Evolutionary conservation across 2,797 vertebrate genomes (phyloP).

Genomic region (Selene dorsalis): DNA sequence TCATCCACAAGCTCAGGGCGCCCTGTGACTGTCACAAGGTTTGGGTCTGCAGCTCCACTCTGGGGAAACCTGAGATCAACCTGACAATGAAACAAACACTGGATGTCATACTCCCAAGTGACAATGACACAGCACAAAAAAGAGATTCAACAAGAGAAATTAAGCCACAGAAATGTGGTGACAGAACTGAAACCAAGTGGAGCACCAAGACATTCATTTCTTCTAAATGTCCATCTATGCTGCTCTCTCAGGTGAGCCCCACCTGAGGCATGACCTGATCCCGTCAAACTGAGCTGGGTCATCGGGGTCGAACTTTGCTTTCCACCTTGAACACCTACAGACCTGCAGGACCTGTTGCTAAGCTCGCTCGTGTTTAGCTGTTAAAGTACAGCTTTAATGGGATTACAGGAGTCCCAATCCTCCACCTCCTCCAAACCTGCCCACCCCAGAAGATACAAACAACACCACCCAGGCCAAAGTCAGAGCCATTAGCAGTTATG

Average conservation of each 20-base stretch:
- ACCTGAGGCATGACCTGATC: background rate
- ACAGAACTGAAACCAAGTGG: background rate
- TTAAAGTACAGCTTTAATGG: slow-evolving; percentile 13
- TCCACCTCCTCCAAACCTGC: background rate
- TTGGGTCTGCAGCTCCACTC: slow-evolving; percentile 93
- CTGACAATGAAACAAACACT: slow-evolving; percentile 70
- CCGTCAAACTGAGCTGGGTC: background rate
- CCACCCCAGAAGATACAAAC: background rate
- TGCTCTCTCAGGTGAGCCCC: background rate
- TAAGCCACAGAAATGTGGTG: background rate
- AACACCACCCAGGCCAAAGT: background rate
- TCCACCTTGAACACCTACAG: slow-evolving; percentile 1
- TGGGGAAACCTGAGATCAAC: slow-evolving; percentile 99
- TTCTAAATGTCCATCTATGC: background rate
- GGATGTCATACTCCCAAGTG: too few relatives aligned
- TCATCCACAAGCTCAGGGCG: slow-evolving; percentile 98
- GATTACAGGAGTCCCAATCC: slow-evolving; percentile 21
- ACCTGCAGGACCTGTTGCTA: slow-evolving; percentile 1
- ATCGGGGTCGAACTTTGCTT: background rate
- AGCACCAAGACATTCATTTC: background rate
- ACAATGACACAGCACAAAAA: background rate
- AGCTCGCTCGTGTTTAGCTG: slow-evolving; percentile 14
- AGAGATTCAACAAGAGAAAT: background rate
- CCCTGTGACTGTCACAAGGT: slow-evolving; percentile 94
- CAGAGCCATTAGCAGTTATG: background rate